Conservation (phyloP, 2,888 invertebrate species). For the Nowickia ferox region DNA sequence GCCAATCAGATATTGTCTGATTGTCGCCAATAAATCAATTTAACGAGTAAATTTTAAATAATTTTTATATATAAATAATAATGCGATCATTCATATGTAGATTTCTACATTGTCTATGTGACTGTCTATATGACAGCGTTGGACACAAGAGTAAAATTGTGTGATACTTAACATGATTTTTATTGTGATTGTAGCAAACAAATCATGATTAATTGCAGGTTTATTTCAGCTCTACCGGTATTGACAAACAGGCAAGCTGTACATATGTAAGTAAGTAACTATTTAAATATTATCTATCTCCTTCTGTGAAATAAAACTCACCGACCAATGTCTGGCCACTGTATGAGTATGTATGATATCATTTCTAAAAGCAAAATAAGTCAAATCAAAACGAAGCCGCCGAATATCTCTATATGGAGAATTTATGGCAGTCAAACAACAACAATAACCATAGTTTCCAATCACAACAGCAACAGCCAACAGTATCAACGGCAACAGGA, state of each 20-base stretch:
- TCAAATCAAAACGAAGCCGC: conserved; percentile 19
- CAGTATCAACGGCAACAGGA: conserved; percentile 58
- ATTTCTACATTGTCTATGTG: conserved; percentile 31
- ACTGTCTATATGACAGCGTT: conserved; percentile 17
- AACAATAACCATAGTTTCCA: conserved; percentile 22
- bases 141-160: conserved; percentile 55
- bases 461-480: conserved; percentile 7
- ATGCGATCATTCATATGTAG: conserved; percentile 54
- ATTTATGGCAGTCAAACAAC: conserved; percentile 57
- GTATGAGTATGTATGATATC: conserved; percentile 58
- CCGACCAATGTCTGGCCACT: conserved; percentile 40
- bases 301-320: conserved; percentile 34
- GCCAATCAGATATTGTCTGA: conserved; percentile 61
- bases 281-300: not conserved
- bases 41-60: conserved; percentile 57
- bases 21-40: conserved; percentile 62
- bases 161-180: conserved; percentile 69
- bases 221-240: conserved; percentile 65
- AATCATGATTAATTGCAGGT: conserved; percentile 72
- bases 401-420: conserved; percentile 59
- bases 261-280: not conserved
- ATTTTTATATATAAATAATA: conserved; percentile 66
- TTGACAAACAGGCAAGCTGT: conserved; percentile 52
- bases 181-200: conserved; percentile 69
- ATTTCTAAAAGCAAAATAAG: conserved; percentile 63